Conservation (phyloP, 2,888 invertebrate genomes). For the Eupithecia inturbata region DNA sequence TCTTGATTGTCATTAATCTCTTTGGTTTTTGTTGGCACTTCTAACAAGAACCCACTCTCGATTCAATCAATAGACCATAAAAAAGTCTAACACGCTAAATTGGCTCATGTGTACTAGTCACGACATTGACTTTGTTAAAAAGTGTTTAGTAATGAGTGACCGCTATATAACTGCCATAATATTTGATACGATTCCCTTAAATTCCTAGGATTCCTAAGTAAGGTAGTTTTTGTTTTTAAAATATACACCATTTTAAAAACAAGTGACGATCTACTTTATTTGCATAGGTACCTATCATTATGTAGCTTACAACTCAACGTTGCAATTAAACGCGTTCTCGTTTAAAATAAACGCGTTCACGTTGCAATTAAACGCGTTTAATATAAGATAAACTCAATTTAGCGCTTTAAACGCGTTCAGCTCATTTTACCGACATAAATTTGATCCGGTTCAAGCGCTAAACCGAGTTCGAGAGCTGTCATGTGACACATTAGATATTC, state of each 20-base stretch:
- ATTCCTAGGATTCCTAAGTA: neutral
- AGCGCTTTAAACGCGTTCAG: no score
- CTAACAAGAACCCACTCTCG: slow-evolving; percentile 20
- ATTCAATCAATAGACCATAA: slow-evolving; percentile 34
- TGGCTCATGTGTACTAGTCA: slow-evolving; percentile 49
- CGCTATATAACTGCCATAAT: neutral
- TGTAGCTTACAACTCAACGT: no score
- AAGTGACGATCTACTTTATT: neutral
- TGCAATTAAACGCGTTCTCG: no score
- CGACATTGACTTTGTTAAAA: slow-evolving; percentile 52
- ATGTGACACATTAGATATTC: no score
- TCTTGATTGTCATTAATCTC: slow-evolving; percentile 8
- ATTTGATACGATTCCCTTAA: neutral
- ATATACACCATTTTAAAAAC: neutral
- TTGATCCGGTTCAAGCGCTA: no score
- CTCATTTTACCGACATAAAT: no score
- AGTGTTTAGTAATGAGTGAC: slow-evolving; percentile 21
- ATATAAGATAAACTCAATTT: no score
- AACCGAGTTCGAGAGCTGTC: no score
- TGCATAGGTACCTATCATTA: neutral
- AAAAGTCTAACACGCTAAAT: slow-evolving; percentile 41
- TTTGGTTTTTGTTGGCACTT: slow-evolving; percentile 20
- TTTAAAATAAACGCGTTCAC: no score
- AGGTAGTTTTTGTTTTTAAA: no score
- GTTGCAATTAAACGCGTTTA: no score